Base-by-base conservation (phyloP, 1,140 invertebrate species). In the Caenorhabditis latens region DNA sequence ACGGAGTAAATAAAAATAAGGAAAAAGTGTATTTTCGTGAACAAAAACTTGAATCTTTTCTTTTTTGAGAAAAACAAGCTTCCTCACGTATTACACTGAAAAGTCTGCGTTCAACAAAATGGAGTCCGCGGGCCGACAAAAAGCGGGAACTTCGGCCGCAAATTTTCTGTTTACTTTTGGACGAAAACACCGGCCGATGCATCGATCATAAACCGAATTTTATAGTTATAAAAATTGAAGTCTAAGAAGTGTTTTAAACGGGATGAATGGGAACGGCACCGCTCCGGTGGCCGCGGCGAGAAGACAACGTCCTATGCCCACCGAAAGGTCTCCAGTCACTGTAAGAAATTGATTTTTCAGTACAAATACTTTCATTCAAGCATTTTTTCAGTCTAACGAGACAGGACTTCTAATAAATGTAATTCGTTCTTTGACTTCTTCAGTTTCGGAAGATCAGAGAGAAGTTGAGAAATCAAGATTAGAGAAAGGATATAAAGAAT, bases 401-500 rank as follows among this genome's bases (percentile, higher is more conserved):
- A 96, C 96, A 93, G 96, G 96, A 83, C 94, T 98, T 88, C 94
- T 99, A 88, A 97, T 97, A 95, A 96, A 96, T 61, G 96, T 98
- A 9, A 97, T 98, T 89, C 94, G 96, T 86, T 96, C 96, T 0
- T 92, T 98, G 83, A 96, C 96, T 42, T 95, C 96, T 13, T 97
- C 96, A 94, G 96, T 97, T 93, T 97, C 96, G 48, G 96, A 96
- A 93, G 96, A 98, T 92, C 96, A 98, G 92, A 94, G 97, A 90
- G 97, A 98, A 92, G 95, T 96, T 91, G 97, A 98, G 93, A 97
- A 97, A 91, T 95, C 95, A 0, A 96, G 96, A 93, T 94, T 99
- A 50, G 97, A 99, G 93, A 96, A 96, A 90, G 96, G 97, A 92
- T 98, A 96, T 92, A 96, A 96, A 92, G 95, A 95, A 91, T 97